phyloP scores from a whole-genome alignment of 2,113 vertebrate species.

The Himantopus leucocephalus region DNA sequence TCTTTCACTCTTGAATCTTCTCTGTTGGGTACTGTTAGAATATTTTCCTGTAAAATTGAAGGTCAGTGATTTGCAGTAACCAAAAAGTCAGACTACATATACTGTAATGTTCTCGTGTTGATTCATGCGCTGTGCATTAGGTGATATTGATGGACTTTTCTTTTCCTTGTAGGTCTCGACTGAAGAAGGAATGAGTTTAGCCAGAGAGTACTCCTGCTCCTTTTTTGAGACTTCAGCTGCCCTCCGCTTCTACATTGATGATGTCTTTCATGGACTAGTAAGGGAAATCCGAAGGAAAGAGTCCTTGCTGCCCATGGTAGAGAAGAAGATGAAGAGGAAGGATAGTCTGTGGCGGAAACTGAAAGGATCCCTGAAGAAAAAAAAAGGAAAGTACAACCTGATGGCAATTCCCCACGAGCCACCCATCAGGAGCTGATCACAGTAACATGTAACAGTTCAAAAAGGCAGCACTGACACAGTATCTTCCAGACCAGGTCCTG shows the following conservation, averaged over 20 bases:
- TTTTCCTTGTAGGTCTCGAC: slow-evolving; percentile 75
- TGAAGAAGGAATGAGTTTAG: slow-evolving; percentile 82
- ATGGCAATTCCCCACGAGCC: neutral
- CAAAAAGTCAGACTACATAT: neutral
- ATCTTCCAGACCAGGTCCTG: neutral
- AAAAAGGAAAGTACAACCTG: slow-evolving; percentile 75
- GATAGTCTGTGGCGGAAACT: slow-evolving; percentile 80
- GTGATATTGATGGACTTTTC: neutral
- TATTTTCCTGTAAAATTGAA: neutral
- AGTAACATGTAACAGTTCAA: neutral
- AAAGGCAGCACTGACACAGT: slow-evolving; percentile 27
- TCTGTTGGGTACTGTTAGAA: neutral
- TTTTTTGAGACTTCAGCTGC: slow-evolving; percentile 86
- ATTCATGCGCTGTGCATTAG: neutral
- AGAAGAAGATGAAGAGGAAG: slow-evolving; percentile 75
- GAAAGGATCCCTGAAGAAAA: slow-evolving; percentile 79
- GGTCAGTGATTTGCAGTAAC: neutral
- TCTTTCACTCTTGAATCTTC: neutral
- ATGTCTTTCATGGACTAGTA: slow-evolving; percentile 82
- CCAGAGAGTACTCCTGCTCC: slow-evolving; percentile 79
- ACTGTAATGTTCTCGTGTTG: neutral
- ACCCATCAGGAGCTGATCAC: neutral
- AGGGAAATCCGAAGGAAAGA: slow-evolving; percentile 82
- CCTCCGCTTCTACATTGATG: slow-evolving; percentile 80
- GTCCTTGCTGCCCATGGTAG: slow-evolving; percentile 61